Evolutionary conservation across 2,888 invertebrate species (phyloP).

Genomic region (Dione vanillae): DNA sequence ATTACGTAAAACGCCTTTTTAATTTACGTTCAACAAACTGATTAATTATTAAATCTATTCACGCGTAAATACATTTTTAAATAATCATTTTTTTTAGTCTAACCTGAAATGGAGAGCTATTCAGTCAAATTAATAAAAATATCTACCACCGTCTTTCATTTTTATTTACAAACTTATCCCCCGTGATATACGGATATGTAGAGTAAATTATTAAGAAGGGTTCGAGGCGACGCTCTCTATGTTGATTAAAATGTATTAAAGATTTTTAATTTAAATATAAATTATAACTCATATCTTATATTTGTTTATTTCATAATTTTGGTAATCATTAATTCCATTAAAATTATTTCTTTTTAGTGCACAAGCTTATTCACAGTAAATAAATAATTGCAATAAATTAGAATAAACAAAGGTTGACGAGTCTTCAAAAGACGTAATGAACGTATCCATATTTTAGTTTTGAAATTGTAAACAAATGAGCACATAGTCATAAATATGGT

Average conservation of each 20-base stretch:
- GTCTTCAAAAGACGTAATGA: not conserved
- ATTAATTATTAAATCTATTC: not conserved
- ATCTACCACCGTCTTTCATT: not conserved
- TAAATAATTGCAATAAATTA: too few species aligned
- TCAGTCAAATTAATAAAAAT: not conserved
- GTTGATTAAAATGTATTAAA: too few species aligned
- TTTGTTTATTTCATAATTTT: too few species aligned
- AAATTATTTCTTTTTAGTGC: too few species aligned
- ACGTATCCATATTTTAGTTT: constrained; percentile 1
- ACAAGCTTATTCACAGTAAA: too few species aligned
- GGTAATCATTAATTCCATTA: too few species aligned
- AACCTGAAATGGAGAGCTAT: not conserved
- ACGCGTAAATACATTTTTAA: not conserved
- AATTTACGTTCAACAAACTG: not conserved
- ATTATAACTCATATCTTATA: too few species aligned
- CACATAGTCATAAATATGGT: constrained; percentile 39
- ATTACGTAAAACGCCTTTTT: constrained; percentile 2
- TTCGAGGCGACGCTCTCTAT: too few species aligned
- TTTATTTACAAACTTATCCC: too few species aligned
- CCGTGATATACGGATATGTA: too few species aligned
- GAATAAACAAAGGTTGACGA: not conserved
- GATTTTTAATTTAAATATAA: too few species aligned
- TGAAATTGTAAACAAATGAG: constrained; percentile 29
- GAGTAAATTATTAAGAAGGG: too few species aligned
- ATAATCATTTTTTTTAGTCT: not conserved